A percentile compares a stretch with the other conserved stretches of the same genome.
Evolutionary conservation across 2,888 invertebrate species (phyloP).

Genomic region (Pandemis heparana): DNA sequence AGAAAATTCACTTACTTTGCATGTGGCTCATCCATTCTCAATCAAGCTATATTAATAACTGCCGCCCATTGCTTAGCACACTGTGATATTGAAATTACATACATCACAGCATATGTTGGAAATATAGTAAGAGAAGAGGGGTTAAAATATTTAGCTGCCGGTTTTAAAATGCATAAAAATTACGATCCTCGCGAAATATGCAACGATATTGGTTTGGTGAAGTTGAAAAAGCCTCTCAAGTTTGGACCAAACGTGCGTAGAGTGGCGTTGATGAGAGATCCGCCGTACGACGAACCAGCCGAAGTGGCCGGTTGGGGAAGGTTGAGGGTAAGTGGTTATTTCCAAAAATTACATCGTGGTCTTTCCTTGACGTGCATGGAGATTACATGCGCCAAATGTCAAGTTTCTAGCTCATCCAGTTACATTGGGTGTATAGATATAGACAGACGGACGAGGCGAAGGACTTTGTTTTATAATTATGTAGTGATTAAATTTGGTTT

Average conservation of each 20-base stretch:
- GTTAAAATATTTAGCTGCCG: background rate
- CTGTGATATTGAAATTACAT: background rate
- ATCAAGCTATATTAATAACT: background rate
- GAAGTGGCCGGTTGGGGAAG: background rate
- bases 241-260: background rate
- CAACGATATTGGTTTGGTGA: background rate
- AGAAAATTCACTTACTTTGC: background rate
- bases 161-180: background rate
- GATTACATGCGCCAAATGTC: no score
- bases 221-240: background rate
- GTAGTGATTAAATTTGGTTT: no score
- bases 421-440: no score
- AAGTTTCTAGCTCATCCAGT: no score
- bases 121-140: background rate
- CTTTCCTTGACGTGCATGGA: no score
- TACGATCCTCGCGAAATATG: background rate
- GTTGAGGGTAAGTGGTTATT: background rate
- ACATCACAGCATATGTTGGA: background rate
- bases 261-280: background rate
- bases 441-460: no score
- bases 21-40: background rate
- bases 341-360: no score
- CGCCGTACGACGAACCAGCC: background rate
- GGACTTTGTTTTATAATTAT: no score
- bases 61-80: background rate